These are phyloP conservation scores for Ctenopoma multispine DNA, from an alignment of 2,797 vertebrate species.

Conservation along the genomic window DNA sequence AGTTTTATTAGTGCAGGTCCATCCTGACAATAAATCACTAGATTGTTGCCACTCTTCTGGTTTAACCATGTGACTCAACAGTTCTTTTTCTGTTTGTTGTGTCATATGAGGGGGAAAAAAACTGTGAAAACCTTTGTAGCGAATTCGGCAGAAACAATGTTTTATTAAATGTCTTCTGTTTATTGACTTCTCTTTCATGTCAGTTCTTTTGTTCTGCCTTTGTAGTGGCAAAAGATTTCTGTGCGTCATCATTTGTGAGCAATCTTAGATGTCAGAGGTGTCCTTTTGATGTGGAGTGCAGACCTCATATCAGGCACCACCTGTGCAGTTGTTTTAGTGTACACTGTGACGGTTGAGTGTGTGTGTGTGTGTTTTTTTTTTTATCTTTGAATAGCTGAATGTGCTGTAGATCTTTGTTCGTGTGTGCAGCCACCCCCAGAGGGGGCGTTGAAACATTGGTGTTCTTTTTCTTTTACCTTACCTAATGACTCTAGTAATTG, in stretches of 20 bases:
- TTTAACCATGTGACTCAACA: constrained; percentile 88
- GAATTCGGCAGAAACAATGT: constrained; percentile 96
- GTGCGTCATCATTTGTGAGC: constrained; percentile 98
- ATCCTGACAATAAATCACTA: constrained; percentile 28
- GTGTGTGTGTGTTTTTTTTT: constrained; percentile 7
- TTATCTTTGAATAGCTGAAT: constrained; percentile 45
- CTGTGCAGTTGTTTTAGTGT: constrained; percentile 69
- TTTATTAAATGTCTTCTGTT: constrained; percentile 99
- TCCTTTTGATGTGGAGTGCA: constrained; percentile 98
- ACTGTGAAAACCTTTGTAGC: constrained; percentile 90
- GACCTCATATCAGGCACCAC: constrained; percentile 91
- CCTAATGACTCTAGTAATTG: constrained; percentile 67
- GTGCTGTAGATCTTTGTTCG: constrained; percentile 52
- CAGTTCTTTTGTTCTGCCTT: constrained; percentile 99
- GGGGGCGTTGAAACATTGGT: constrained; percentile 52
- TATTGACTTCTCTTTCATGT: constrained; percentile 99
- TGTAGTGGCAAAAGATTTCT: constrained; percentile 99
- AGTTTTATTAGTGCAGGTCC: constrained; percentile 16
- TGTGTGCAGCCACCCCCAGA: constrained; percentile 47
- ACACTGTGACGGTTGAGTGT: constrained; percentile 52
- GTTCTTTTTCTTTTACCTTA: constrained; percentile 38
- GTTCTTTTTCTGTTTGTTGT: constrained; percentile 87
- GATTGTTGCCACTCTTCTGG: constrained; percentile 72
- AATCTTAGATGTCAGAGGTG: constrained; percentile 98
- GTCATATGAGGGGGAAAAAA: constrained; percentile 85